These are phyloP conservation scores for Nyctalus aviator DNA, from an alignment of 2,797 vertebrate genomes.

Conservation along the genomic window DNA sequence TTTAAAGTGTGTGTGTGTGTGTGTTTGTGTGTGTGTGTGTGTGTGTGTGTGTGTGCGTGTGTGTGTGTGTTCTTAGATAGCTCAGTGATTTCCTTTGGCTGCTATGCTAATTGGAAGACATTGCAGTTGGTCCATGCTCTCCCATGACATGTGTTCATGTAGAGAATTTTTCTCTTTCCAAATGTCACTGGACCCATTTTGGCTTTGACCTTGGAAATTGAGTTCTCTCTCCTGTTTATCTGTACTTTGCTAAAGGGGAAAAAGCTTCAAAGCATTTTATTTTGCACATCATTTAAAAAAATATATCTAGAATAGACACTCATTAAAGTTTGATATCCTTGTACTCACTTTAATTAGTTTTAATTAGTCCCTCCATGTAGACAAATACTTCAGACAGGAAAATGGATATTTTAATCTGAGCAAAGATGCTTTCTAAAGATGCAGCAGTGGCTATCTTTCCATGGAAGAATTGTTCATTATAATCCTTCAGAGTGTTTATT, in stretches of 20 bases:
- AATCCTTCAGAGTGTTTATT: slow-evolving; percentile 54
- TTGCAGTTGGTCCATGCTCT: neutral
- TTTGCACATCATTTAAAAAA: slow-evolving; percentile 78
- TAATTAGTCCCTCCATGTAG: slow-evolving; percentile 72
- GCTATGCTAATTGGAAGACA: neutral
- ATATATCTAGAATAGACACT: slow-evolving; percentile 75
- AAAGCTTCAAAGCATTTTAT: slow-evolving; percentile 69
- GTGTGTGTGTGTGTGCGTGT: no score
- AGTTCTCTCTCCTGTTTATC: neutral
- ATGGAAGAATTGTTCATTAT: slow-evolving; percentile 68
- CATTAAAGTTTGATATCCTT: slow-evolving; percentile 76
- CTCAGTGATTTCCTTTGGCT: neutral
- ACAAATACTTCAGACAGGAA: slow-evolving; percentile 71
- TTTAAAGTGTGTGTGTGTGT: neutral
- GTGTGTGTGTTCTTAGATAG: no score
- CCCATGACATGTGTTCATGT: neutral
- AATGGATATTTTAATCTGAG: slow-evolving; percentile 76
- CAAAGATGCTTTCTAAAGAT: slow-evolving; percentile 63
- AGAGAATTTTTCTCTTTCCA: neutral
- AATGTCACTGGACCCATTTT: neutral
- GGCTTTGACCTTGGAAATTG: neutral
- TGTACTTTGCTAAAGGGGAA: neutral
- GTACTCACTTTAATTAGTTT: slow-evolving; percentile 72
- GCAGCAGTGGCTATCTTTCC: slow-evolving; percentile 63
- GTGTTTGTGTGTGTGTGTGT: neutral